Evolutionary conservation across 1,140 invertebrate species (phyloP), one percentile per base, ranked within the genome.

Genomic region (Nephila pilipes): DNA sequence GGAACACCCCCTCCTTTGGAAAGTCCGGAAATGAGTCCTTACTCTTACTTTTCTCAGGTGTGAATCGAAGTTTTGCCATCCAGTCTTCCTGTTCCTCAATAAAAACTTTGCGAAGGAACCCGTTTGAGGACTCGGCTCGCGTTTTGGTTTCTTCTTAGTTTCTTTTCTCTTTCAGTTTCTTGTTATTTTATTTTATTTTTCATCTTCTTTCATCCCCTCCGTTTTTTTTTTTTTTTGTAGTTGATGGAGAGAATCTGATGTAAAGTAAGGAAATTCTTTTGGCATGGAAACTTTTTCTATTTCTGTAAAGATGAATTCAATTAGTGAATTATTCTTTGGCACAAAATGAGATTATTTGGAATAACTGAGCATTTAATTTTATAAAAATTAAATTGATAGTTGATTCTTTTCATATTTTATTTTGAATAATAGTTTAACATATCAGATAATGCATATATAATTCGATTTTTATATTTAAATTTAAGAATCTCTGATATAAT

Each of bases 1-100:
- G 20, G 22, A 20, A 60, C 14, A 10, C 14, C 69, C 25, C 25
- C 69, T 29, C 29, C 18, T 58, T 36, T 85, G 32, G 54, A 18
- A 38, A 60, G 54, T 60, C 83, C 83, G 83, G 83, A 85, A 85
- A 85, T 85, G 83, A 85, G 83, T 85, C 83, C 83, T 85, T 85
- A 81, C 57, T 36, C 55, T 85, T 60, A 60, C 83, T 85, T 85
- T 60, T 85, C 32, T 85, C 83, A 85, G 83, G 83, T 85, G 83
- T 22, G 83, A 85, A 85, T 32, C 16, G 83, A 32, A 38, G n/a
- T 58, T 85, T 85, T 29, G 69, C 69, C 69, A 75, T 75, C 69
- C 29, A 32, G 29, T 29, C 69, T 75, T 58, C 69, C 69, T 75
- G 69, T 75, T 75, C 69, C 69, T 46, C 36, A 54, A 54, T 81